These are phyloP conservation scores for Callyntrura sp. DNA, from an alignment of 2,888 invertebrate species.

Conservation along the genomic window DNA sequence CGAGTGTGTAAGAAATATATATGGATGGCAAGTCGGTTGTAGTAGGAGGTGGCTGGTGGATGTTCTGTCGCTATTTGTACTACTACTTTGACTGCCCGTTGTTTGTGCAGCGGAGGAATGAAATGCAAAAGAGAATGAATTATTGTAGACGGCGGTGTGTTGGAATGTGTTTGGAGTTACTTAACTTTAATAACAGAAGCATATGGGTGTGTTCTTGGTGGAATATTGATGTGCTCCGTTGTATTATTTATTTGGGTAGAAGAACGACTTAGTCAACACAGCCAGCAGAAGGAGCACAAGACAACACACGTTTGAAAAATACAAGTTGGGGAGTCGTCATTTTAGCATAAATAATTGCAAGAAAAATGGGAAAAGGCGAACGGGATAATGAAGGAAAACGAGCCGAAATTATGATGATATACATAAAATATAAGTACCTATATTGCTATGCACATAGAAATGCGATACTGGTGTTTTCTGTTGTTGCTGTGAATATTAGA, in stretches of 20 bases:
- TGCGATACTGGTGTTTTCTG: not conserved
- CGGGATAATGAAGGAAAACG: too few species aligned
- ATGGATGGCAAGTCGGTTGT: too few species aligned
- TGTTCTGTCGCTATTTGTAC: not conserved
- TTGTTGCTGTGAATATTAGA: too few species aligned
- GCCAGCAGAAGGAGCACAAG: too few species aligned
- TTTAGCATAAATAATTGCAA: conserved; percentile 8
- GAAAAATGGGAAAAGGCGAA: not conserved
- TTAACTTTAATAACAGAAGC: not conserved
- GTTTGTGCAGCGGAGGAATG: not conserved
- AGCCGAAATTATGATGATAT: too few species aligned
- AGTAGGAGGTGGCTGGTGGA: conserved; percentile 1
- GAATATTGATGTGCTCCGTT: conserved; percentile 2
- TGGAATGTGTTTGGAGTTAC: not conserved
- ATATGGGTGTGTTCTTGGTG: not conserved
- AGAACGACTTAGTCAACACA: too few species aligned
- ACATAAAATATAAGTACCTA: too few species aligned
- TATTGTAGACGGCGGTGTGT: not conserved
- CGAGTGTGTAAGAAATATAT: not conserved
- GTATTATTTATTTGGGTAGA: too few species aligned
- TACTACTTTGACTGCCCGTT: not conserved
- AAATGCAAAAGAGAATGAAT: not conserved
- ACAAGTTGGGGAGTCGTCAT: not conserved
- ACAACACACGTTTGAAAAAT: too few species aligned
- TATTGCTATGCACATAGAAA: too few species aligned